Percentiles rank a stretch among this genome's conserved stretches.
Evolutionary conservation across 1,140 invertebrate species (phyloP).

Genomic region (Pararge aegeria): DNA sequence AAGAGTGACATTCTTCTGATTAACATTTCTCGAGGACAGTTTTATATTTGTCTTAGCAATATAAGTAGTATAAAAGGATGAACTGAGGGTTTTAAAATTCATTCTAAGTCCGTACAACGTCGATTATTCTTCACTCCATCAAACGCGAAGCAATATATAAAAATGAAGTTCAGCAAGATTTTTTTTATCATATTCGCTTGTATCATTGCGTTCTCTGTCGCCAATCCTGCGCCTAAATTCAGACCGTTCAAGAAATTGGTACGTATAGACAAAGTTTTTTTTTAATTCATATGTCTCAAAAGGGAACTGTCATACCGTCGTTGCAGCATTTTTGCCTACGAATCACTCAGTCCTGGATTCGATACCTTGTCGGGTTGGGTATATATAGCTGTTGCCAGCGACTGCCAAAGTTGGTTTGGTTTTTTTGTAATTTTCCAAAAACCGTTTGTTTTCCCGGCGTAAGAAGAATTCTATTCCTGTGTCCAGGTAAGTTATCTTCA

Average conservation of each 20-base stretch:
- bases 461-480: too few relatives aligned
- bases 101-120: not conserved
- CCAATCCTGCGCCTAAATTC: constrained; percentile 1
- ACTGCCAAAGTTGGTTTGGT: too few relatives aligned
- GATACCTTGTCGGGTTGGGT: too few relatives aligned
- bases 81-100: not conserved
- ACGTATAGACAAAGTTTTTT: not conserved
- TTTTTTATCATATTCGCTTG: not conserved
- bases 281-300: not conserved
- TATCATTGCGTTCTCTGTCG: not conserved
- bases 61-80: not conserved
- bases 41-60: not conserved
- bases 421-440: too few relatives aligned
- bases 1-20: not conserved
- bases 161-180: not conserved
- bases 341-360: too few relatives aligned
- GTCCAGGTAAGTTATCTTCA: too few relatives aligned
- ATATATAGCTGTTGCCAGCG: too few relatives aligned
- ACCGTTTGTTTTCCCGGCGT: too few relatives aligned
- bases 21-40: not conserved
- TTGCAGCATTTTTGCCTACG: too few relatives aligned
- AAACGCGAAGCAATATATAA: not conserved
- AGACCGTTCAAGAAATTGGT: constrained; percentile 7
- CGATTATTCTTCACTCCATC: not conserved
- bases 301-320: not conserved